Evolutionary conservation across 1,140 invertebrate genomes (phyloP).

Genomic region (Kradibia gibbosae): DNA sequence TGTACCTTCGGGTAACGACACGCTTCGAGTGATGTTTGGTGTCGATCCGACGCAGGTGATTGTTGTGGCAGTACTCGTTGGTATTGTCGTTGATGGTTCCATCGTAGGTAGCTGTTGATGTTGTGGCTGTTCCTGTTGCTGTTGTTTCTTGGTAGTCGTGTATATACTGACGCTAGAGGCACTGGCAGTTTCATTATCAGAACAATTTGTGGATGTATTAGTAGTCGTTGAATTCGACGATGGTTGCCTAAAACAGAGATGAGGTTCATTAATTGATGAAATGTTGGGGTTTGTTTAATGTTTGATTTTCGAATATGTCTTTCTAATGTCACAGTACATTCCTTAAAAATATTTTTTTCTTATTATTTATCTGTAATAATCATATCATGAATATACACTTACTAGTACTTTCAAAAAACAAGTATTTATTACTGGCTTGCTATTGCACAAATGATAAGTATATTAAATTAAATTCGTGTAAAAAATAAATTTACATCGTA

Average conservation of each 20-base stretch:
- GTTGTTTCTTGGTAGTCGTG: conserved; percentile 54
- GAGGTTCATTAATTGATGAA: background rate
- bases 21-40: conserved; percentile 63
- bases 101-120: conserved; percentile 46
- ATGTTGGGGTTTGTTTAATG: too few relatives aligned
- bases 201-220: conserved; percentile 64
- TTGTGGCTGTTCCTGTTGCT: conserved; percentile 57
- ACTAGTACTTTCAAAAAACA: too few relatives aligned
- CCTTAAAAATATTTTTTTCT: too few relatives aligned
- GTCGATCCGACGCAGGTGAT: conserved; percentile 50
- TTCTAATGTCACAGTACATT: too few relatives aligned
- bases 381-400: too few relatives aligned
- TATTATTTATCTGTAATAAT: too few relatives aligned
- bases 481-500: too few relatives aligned
- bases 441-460: too few relatives aligned
- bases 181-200: conserved; percentile 60
- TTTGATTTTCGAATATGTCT: too few relatives aligned
- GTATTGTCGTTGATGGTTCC: conserved; percentile 64
- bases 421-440: too few relatives aligned
- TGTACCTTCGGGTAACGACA: conserved; percentile 63
- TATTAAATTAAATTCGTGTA: too few relatives aligned
- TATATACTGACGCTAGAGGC: conserved; percentile 63
- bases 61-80: conserved; percentile 62
- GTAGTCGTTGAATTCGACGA: conserved; percentile 68
- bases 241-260: conserved; percentile 63